These are phyloP conservation scores for Octomys mimax DNA, from an alignment of 2,797 vertebrate species.

Conservation along the genomic window DNA sequence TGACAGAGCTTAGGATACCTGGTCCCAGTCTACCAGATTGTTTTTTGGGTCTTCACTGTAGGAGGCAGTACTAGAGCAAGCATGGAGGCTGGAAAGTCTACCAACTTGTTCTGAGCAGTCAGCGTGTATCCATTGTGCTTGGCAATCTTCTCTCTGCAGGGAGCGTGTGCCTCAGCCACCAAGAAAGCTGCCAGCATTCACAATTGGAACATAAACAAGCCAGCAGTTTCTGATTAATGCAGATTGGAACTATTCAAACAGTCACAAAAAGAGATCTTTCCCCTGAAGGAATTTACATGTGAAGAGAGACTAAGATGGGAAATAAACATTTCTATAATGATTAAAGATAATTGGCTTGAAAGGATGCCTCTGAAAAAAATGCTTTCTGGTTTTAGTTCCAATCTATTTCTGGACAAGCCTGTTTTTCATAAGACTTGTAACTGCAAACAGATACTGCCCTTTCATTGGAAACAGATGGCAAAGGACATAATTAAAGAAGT, in stretches of 20 bases:
- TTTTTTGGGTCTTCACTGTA: not conserved
- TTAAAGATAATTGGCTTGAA: slow-evolving; percentile 89
- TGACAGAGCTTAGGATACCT: not conserved
- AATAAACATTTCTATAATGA: slow-evolving; percentile 87
- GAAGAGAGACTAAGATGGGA: slow-evolving; percentile 77
- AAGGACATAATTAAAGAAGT: slow-evolving; percentile 89
- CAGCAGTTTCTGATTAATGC: slow-evolving; percentile 85
- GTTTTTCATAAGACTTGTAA: slow-evolving; percentile 90
- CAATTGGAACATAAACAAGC: slow-evolving; percentile 82
- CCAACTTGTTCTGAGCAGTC: not conserved
- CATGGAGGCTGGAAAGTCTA: not conserved
- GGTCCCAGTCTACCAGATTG: not conserved
- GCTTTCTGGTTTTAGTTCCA: slow-evolving; percentile 87
- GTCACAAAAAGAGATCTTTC: slow-evolving; percentile 84
- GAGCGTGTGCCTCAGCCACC: slow-evolving; percentile 63
- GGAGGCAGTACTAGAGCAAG: not conserved
- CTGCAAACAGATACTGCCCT: slow-evolving; percentile 88
- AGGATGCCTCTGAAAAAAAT: slow-evolving; percentile 88
- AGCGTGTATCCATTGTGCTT: slow-evolving; percentile 13
- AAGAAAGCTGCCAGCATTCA: slow-evolving; percentile 82
- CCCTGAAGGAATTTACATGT: slow-evolving; percentile 78
- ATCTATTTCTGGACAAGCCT: slow-evolving; percentile 88
- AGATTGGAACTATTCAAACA: slow-evolving; percentile 85
- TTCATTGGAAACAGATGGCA: slow-evolving; percentile 89
- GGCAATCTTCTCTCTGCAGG: slow-evolving; percentile 2